Base-by-base conservation (phyloP, 2,113 vertebrate genomes). In the Tursiops truncatus region DNA sequence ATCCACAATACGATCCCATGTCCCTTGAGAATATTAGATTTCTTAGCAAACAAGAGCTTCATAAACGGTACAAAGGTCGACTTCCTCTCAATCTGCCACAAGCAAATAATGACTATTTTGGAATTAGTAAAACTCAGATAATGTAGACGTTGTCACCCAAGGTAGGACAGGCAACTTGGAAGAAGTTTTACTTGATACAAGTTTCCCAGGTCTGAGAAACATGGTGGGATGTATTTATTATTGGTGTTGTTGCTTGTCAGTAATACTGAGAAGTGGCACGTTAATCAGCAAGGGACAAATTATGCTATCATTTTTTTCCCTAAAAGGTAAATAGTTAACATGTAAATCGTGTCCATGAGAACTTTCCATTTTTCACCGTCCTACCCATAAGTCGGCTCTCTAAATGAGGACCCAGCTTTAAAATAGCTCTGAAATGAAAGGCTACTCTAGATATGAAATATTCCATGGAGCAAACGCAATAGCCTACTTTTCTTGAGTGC, bases 401-500 rank as follows among this genome's bases (percentile, higher is more conserved):
- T 60, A 44, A 53, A 70, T 92, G 53, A 83, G 82, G 50, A 86
- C 41, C 28, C 63, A 71, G 47, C 41, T 92, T 94, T 95, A 92
- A 97, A 96, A 94, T 60, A 74, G 62, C 67, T 95, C 93, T 89
- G 77, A 70, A 94, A 79, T 41, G 36, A 73, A 94, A 96, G 67
- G 5, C 41, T 63, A 28, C 56, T 47, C 26, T 36, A 77, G 36
- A 76, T 83, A 93, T 77, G 41, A 96, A 96, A 94, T 81, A 84
- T 53, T 93, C 92, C 89, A 80, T 58, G 77, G 90, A 95, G 8
- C 71, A 65, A 94, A 77, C 41, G 77, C 79, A 68, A 65, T 6
- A 81, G 36, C 89, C 80, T 36, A 53, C 56, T 96, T 91, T 80
- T 95, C 68, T 95, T 53, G 63, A 89, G 67, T 50, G 26, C 20